Evolutionary conservation across 2,113 vertebrate species (phyloP), one percentile per base, ranked within the genome.

Genomic region (Illadopsis cleaveri): DNA sequence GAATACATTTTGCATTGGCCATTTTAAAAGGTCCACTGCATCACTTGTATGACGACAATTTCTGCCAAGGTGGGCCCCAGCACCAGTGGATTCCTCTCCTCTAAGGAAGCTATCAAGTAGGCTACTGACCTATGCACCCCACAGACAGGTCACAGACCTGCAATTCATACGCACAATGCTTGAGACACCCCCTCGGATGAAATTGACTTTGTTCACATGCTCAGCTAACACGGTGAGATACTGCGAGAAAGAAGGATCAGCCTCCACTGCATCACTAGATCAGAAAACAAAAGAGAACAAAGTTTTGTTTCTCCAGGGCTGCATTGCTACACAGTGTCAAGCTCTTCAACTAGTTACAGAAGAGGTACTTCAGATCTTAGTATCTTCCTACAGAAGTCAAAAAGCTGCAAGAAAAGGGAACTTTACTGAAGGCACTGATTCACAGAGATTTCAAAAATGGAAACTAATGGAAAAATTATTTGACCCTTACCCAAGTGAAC

Each of bases 141-240:
- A 24, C 35, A 35, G 10, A 70, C 42, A 6, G 22, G 72, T 75
- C 78, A 80, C 76, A 92, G 86, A 84, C 51, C 56, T 83, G 65
- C 73, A 50, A 15, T 47, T 91, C 53, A 92, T 96, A 98, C 98
- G 96, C 94, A 98, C 98, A 61, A 98, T 97, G 97, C 95, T 98
- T 9, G 95, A 93, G 75, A 96, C 89, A 24, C 91, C 70, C 3
- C 97, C 98, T 70, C 98, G 97, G 89, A 98, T 98, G 35, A 98
- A 81, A 61, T 98, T 98, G 96, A 98, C 98, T 95, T 98, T 97
- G 97, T 98, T 98, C 95, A 97, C 82, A 0, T 97, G 96, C 35
- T 97, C 82, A 0, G 91, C 85, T 92, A 98, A 91, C 71, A 77
- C 76, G 0, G 86, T n/a, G 20, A 98, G 96, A 65, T 98, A 98